Evolutionary conservation across 1,140 invertebrate species (phyloP).

Genomic region (Diorhabda elongata): DNA sequence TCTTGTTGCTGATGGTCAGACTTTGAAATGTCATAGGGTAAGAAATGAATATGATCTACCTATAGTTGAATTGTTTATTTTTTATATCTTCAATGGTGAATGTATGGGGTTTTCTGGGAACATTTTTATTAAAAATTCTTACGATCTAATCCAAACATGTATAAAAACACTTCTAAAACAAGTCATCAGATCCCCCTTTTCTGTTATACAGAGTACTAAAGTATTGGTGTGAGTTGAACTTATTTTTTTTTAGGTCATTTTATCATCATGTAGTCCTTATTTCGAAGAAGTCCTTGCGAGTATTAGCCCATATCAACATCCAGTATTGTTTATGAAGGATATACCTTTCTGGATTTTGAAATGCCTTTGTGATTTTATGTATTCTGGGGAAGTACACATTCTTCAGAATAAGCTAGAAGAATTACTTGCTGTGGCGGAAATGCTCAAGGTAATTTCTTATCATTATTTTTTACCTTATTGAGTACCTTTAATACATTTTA

Average conservation of each 20-base stretch:
- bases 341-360: slow-evolving; percentile 53
- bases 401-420: slow-evolving; percentile 46
- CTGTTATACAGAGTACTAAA: background rate
- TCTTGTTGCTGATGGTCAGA: slow-evolving; percentile 52
- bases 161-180: background rate
- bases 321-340: slow-evolving; percentile 62
- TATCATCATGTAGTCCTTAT: slow-evolving; percentile 63
- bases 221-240: background rate
- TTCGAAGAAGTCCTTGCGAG: slow-evolving; percentile 59
- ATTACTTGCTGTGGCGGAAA: slow-evolving; percentile 48
- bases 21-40: slow-evolving; percentile 49
- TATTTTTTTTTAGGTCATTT: slow-evolving; percentile 50
- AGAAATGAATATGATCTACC: slow-evolving; percentile 3
- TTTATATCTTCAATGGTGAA: no score
- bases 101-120: no score
- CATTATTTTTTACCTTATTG: background rate
- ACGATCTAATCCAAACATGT: no score
- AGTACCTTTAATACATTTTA: slow-evolving; percentile 17
- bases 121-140: no score
- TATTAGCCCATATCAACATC: slow-evolving; percentile 58
- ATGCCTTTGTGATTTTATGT: slow-evolving; percentile 57
- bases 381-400: slow-evolving; percentile 54
- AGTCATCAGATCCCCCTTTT: background rate
- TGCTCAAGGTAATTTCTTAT: slow-evolving; percentile 43
- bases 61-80: no score